Evolutionary conservation across 2,797 vertebrate genomes (phyloP).

Genomic region (Pelobates cultripes): DNA sequence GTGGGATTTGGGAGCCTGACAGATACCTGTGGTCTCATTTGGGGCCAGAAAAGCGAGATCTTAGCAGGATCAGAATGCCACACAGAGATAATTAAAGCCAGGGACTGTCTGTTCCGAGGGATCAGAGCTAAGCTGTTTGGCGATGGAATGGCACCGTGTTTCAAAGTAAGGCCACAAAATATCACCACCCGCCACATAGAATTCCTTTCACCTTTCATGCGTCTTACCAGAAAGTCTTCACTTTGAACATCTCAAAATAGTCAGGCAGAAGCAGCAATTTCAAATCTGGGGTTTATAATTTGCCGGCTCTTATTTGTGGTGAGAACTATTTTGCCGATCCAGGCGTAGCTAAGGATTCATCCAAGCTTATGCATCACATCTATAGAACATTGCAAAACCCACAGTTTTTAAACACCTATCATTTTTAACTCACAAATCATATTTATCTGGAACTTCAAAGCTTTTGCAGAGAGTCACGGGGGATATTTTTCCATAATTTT

Average conservation of each 20-base stretch:
- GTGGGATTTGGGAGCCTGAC: slow-evolving; percentile 53
- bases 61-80: background rate
- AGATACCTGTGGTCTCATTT: slow-evolving; percentile 63
- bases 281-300: background rate
- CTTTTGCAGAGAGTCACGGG: background rate
- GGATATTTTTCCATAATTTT: slow-evolving; percentile 13
- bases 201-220: background rate
- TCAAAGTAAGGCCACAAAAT: background rate
- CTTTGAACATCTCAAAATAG: background rate
- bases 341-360: background rate
- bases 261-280: slow-evolving; percentile 7
- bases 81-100: background rate
- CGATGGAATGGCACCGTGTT: background rate
- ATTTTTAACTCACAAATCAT: slow-evolving; percentile 12
- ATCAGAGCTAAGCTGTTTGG: slow-evolving; percentile 3
- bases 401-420: background rate
- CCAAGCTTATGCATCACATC: background rate
- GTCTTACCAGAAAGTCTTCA: background rate
- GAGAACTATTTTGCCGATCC: slow-evolving; percentile 1
- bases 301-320: background rate
- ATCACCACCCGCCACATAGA: background rate
- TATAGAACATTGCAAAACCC: background rate
- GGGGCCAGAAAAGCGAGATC: slow-evolving; percentile 18
- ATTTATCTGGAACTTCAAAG: slow-evolving; percentile 23
- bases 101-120: slow-evolving; percentile 13